phyloP scores from a whole-genome alignment of 2,113 vertebrate genomes.

The Polypterus senegalus region DNA sequence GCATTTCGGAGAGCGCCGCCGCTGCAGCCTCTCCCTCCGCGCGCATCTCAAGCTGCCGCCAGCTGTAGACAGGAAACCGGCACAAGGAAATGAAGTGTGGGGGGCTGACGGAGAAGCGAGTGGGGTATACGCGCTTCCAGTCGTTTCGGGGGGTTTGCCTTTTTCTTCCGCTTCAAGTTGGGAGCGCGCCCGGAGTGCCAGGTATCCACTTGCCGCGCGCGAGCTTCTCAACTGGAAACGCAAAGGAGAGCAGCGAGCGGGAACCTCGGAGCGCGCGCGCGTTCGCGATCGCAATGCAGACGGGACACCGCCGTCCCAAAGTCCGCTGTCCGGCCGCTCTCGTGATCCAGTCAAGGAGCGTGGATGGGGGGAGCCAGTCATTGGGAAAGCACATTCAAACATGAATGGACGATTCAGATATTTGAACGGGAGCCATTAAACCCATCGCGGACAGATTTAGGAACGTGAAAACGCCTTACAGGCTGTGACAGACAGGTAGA shows the following conservation, averaged over 20 bases:
- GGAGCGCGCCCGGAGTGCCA: neutral
- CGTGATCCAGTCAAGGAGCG: neutral
- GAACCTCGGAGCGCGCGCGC: neutral
- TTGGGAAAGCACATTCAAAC: too few relatives aligned
- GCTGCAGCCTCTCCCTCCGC: too few relatives aligned
- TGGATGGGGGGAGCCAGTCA: neutral
- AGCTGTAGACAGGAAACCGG: neutral
- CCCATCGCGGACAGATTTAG: too few relatives aligned
- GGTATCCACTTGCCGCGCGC: neutral
- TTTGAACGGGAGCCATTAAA: too few relatives aligned
- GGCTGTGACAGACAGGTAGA: too few relatives aligned
- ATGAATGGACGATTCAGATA: too few relatives aligned
- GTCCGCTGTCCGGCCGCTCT: neutral
- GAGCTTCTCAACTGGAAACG: neutral
- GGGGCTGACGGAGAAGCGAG: neutral
- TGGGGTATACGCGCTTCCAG: too few relatives aligned
- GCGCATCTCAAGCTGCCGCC: too few relatives aligned
- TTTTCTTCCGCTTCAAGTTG: neutral
- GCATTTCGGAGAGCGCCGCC: too few relatives aligned
- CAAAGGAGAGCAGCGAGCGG: neutral
- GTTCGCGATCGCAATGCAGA: neutral
- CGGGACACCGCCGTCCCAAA: neutral
- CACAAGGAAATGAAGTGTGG: neutral
- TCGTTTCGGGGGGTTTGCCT: accelerated
- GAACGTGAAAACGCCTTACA: too few relatives aligned